phyloP scores from a whole-genome alignment of 2,797 vertebrate species.

The Cossypha polioptera region DNA sequence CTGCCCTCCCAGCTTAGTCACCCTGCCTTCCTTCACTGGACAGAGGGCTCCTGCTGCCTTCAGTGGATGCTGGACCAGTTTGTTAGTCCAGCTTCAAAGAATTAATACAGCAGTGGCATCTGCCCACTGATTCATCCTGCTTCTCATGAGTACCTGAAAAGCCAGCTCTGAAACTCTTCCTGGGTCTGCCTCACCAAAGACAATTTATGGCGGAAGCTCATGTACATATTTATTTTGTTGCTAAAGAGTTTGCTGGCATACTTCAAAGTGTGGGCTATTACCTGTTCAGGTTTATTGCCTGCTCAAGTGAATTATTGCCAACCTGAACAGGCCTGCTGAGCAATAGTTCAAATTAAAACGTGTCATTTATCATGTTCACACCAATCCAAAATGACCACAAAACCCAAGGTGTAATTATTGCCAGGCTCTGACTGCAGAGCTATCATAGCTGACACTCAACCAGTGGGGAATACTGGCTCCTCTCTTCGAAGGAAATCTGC shows the following conservation, averaged over 20 bases:
- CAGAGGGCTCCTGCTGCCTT: conserved; percentile 5
- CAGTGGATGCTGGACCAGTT: not conserved
- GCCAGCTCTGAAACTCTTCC: conserved; percentile 59
- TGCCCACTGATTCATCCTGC: conserved; percentile 53
- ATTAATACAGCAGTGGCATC: not conserved
- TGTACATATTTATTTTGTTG: conserved; percentile 71
- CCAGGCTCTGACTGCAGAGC: conserved; percentile 50
- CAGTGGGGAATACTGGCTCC: not conserved
- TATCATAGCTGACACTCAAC: not conserved
- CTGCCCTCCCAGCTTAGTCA: conserved; percentile 19
- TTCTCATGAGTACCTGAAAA: conserved; percentile 58
- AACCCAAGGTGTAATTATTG: conserved; percentile 68
- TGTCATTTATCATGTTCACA: conserved; percentile 74
- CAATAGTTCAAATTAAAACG: conserved; percentile 80
- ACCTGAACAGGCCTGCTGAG: conserved; percentile 70
- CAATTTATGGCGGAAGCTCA: conserved; percentile 68
- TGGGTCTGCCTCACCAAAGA: conserved; percentile 48
- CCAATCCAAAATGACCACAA: conserved; percentile 60
- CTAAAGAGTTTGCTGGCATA: conserved; percentile 73
- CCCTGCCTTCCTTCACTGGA: not conserved
- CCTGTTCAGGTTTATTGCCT: conserved; percentile 74
- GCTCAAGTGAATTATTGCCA: conserved; percentile 70
- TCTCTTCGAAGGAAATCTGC: not conserved
- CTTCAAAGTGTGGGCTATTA: conserved; percentile 70
- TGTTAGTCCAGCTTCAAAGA: conserved; percentile 23